Base-by-base conservation (phyloP, 1,140 invertebrate genomes). In the Euglossa dilemma region DNA sequence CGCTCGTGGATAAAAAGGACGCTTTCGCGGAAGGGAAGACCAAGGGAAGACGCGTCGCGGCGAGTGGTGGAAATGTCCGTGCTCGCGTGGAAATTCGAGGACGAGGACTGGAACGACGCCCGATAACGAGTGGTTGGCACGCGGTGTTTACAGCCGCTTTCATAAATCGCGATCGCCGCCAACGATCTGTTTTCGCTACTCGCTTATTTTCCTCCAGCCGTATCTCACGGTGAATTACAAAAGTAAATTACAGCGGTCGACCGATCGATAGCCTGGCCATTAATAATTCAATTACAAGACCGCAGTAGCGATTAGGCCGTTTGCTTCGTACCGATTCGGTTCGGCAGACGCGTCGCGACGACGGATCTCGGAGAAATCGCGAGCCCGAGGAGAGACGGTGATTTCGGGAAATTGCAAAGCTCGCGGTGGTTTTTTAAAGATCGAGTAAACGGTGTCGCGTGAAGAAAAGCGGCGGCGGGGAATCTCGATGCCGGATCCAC, bases 401-500 rank as follows among this genome's bases (percentile, higher is more conserved):
- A n/a, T 80, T 80, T 80, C n/a, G n/a, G 67, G 28, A 43, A 61
- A 61, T 25, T 20, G 23, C 56, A 18, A 47, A 18, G 77, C 52
- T 20, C 1, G 20, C 7, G 14, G 8, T 9, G n/a, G 12, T 66
- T 74, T 74, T 59, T 28, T 77, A 77, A 81, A 86, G 80, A 86
- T 84, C 82, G 82, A 63, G 71, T 78, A 86, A 86, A 86, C 69
- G 73, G 50, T 63, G 64, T 86, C 47, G 71, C 81, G 79, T 89
- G 80, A 79, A 87, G 72, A 25, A 74, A 83, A 71, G 56, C 82
- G 52, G 23, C 20, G 45, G 5, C 12, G 14, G 20, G 14, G 20
- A 72, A 80, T 80, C 56, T 47, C 25, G 7, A 12, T 25, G 11
- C 2, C 43, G 54, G 14, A 79, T 79, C 77, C 77, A 71, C 54